These are phyloP conservation scores for Gorilla gorilla DNA, from an alignment of 2,113 vertebrate genomes.

Conservation along the genomic window DNA sequence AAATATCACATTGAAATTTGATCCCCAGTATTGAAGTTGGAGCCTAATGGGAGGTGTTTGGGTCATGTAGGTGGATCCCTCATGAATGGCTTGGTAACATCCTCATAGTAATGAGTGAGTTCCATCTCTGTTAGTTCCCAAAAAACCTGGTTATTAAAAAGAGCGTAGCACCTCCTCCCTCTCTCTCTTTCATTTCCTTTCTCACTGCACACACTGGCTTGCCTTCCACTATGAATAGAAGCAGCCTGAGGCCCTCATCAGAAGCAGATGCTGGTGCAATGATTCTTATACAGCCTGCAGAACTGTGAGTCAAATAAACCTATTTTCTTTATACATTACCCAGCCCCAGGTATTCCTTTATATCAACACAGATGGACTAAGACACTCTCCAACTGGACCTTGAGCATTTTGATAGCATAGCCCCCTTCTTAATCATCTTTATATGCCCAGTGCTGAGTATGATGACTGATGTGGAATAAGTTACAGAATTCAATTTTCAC, in stretches of 20 bases:
- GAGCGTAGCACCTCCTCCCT: not conserved
- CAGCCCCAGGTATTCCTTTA: not conserved
- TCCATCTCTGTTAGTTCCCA: not conserved
- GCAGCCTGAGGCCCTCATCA: not conserved
- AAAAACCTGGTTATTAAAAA: not conserved
- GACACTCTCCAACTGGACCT: not conserved
- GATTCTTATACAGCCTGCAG: not conserved
- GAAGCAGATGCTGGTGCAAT: not conserved
- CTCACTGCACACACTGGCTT: too few species aligned
- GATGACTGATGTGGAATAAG: not conserved
- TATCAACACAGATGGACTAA: not conserved
- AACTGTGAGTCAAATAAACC: not conserved
- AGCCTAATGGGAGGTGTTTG: not conserved
- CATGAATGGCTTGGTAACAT: not conserved
- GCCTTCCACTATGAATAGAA: not conserved
- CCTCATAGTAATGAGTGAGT: not conserved
- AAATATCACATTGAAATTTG: not conserved
- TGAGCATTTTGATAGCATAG: not conserved
- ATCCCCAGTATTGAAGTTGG: not conserved
- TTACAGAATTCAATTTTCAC: not conserved
- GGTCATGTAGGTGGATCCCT: not conserved
- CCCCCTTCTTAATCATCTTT: not conserved
- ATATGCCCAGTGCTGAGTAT: not conserved
- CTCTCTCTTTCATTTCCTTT: not conserved
- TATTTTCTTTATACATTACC: not conserved